Percentiles rank a stretch among this genome's conserved stretches.
Evolutionary conservation across 2,113 vertebrate genomes (phyloP).

Genomic region (Brevimyrus niger): DNA sequence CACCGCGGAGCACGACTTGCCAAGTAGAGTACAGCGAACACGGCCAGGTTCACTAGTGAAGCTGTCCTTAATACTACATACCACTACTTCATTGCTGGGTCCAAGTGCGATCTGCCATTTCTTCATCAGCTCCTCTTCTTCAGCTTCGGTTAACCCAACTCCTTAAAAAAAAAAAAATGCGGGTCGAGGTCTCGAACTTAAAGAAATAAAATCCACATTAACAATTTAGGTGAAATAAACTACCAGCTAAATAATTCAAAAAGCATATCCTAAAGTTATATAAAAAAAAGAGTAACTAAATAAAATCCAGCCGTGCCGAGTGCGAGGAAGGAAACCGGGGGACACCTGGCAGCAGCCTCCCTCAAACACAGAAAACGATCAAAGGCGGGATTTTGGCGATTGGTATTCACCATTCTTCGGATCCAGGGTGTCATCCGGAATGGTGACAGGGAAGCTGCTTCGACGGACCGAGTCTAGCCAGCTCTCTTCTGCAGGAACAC

Average conservation of each 20-base stretch:
- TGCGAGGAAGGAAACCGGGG: background rate
- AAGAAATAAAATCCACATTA: background rate
- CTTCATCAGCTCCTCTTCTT: slow-evolving; percentile 55
- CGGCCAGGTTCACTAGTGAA: background rate
- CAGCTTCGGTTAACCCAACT: slow-evolving; percentile 34
- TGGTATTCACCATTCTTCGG: background rate
- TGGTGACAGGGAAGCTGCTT: background rate
- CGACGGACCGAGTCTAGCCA: background rate
- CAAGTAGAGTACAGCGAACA: background rate
- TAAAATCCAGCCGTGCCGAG: background rate
- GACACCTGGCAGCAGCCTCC: background rate
- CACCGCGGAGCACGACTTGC: background rate
- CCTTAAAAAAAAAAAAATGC: slow-evolving; percentile 35
- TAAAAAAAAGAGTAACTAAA: background rate
- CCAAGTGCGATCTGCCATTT: slow-evolving; percentile 85
- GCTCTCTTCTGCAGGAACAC: slow-evolving; percentile 1
- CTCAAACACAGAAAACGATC: background rate
- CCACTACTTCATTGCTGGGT: slow-evolving; percentile 77
- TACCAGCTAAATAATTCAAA: background rate
- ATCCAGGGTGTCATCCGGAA: background rate
- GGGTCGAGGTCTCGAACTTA: background rate
- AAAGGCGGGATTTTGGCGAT: background rate
- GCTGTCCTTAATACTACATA: slow-evolving; percentile 53
- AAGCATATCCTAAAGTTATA: background rate
- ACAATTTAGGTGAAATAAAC: background rate